phyloP scores from a whole-genome alignment of 2,797 vertebrate species.

The Periophthalmus magnuspinnatus region DNA sequence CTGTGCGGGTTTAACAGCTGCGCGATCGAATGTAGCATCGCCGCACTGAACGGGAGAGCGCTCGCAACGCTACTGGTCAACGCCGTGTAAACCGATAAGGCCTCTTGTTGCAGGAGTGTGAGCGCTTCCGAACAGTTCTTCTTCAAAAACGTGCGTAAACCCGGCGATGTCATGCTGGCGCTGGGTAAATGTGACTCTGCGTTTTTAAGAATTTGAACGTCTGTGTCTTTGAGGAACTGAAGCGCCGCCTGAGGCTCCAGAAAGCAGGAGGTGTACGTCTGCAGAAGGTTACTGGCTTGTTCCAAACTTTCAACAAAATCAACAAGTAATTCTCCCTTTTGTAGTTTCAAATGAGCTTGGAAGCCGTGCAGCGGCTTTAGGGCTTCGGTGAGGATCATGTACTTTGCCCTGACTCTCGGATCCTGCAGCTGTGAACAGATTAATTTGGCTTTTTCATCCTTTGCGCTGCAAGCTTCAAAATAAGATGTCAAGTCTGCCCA shows the following conservation, averaged over 20 bases:
- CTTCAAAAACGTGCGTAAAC: constrained; percentile 62
- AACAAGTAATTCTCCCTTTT: constrained; percentile 29
- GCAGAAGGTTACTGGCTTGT: constrained; percentile 66
- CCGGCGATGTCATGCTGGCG: constrained; percentile 55
- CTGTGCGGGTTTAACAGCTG: constrained; percentile 70
- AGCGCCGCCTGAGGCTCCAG: constrained; percentile 63
- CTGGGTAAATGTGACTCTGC: constrained; percentile 54
- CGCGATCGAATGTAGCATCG: constrained; percentile 55
- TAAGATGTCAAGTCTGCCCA: constrained; percentile 71
- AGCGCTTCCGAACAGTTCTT: constrained; percentile 33
- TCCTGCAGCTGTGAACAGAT: constrained; percentile 68
- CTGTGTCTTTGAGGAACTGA: constrained; percentile 61
- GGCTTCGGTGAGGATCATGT: constrained; percentile 71
- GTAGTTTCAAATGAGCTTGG: constrained; percentile 52
- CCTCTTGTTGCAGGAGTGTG: constrained; percentile 48
- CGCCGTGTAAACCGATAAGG: constrained; percentile 65
- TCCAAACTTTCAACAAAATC: constrained; percentile 63
- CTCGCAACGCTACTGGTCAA: constrained; percentile 61
- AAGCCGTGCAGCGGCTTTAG: constrained; percentile 70
- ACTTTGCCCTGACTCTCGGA: constrained; percentile 67
- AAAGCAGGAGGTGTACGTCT: constrained; percentile 68
- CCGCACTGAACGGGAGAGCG: constrained; percentile 63
- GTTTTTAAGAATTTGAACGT: constrained; percentile 59
- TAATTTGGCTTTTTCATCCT: constrained; percentile 51
- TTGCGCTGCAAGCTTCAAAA: constrained; percentile 57